Conservation (phyloP, 2,113 vertebrate genomes). For the Lycocorax pyrrhopterus region DNA sequence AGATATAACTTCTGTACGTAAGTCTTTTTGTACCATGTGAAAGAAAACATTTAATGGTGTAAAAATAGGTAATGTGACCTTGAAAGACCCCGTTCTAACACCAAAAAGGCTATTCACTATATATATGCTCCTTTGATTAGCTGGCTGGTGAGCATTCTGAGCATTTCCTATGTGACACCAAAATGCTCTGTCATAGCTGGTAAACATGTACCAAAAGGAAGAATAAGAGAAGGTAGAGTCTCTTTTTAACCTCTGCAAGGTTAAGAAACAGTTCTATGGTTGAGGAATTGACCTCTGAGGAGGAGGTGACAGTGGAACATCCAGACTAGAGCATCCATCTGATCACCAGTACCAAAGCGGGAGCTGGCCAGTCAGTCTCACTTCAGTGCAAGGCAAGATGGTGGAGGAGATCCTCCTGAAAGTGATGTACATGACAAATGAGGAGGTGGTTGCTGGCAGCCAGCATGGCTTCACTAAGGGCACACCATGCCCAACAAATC, state of each 20-base stretch:
- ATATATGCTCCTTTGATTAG: not conserved
- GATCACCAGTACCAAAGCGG: not conserved
- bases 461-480: not conserved
- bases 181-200: not conserved
- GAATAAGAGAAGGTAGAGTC: not conserved
- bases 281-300: not conserved
- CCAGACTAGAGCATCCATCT: not conserved
- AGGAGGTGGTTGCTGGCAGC: not conserved
- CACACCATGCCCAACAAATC: not conserved
- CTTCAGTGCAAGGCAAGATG: not conserved
- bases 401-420: not conserved
- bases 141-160: not conserved
- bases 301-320: not conserved
- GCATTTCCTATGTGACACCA: not conserved
- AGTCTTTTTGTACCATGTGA: not conserved
- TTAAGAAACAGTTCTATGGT: not conserved
- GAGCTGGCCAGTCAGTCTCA: not conserved
- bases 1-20: not conserved
- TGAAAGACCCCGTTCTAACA: not conserved
- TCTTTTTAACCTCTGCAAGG: not conserved
- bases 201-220: not conserved
- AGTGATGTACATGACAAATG: not conserved
- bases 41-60: not conserved
- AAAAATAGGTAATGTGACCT: not conserved
- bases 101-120: not conserved